Evolutionary conservation across 2,113 vertebrate genomes (phyloP).

Genomic region (Myrmecobius fasciatus): DNA sequence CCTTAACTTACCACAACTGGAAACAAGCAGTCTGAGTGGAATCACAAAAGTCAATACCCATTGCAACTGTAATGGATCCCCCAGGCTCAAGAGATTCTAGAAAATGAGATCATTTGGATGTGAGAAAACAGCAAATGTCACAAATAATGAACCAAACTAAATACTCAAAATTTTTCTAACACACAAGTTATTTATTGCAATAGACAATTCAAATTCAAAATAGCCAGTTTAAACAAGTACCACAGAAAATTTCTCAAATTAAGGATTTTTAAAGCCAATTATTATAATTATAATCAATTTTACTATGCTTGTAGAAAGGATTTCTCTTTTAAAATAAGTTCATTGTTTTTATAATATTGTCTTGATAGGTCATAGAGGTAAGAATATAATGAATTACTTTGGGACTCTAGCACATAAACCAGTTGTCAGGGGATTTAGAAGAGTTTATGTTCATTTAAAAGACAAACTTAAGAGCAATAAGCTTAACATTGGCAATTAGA

Average conservation of each 20-base stretch:
- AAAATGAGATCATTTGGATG: constrained; percentile 80
- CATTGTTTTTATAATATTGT: background rate
- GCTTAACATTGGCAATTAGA: constrained; percentile 14
- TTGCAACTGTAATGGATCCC: constrained; percentile 89
- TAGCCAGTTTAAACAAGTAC: constrained; percentile 17
- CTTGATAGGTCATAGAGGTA: background rate
- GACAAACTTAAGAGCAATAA: constrained; percentile 30
- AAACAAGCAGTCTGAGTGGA: constrained; percentile 96
- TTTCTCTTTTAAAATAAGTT: background rate
- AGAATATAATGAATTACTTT: background rate
- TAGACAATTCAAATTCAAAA: constrained; percentile 24
- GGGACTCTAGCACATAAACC: background rate
- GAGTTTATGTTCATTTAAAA: constrained; percentile 29
- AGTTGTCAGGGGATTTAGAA: constrained; percentile 20
- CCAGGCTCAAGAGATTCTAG: constrained; percentile 92
- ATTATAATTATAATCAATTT: constrained; percentile 24
- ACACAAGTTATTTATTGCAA: background rate
- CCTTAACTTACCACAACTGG: constrained; percentile 93
- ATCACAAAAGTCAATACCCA: constrained; percentile 98
- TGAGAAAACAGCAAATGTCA: constrained; percentile 37
- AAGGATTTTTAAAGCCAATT: constrained; percentile 48
- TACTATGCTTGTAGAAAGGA: background rate
- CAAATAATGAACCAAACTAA: constrained; percentile 42
- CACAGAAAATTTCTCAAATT: constrained; percentile 32
- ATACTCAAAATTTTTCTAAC: background rate